A percentile compares a stretch with the other conserved stretches of the same genome.
Evolutionary conservation across 1,140 invertebrate species (phyloP).

Genomic region (Hycleus phaleratus): DNA sequence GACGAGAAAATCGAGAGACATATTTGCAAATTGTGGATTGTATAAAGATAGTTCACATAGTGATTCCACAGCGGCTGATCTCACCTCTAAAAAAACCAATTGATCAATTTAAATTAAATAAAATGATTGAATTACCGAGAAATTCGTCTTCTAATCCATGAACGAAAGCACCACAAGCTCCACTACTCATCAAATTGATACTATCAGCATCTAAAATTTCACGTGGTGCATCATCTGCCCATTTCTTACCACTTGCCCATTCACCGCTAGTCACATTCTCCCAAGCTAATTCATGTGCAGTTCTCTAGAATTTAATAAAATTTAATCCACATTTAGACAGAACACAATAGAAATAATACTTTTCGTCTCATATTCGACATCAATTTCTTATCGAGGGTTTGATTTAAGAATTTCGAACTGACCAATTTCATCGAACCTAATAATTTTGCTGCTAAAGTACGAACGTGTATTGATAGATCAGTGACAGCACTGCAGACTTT

Average conservation of each 20-base stretch:
- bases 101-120: background rate
- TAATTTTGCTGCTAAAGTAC: conserved; percentile 69
- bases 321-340: background rate
- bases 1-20: conserved; percentile 90
- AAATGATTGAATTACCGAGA: conserved; percentile 52
- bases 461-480: conserved; percentile 81
- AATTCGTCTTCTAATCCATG: conserved; percentile 98
- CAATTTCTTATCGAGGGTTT: conserved; percentile 97
- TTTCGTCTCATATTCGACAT: conserved; percentile 87
- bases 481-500: conserved; percentile 90
- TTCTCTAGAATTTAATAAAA: conserved; percentile 42
- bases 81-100: conserved; percentile 61
- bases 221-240: conserved; percentile 81
- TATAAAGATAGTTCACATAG: conserved; percentile 81
- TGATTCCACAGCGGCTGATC: conserved; percentile 90
- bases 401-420: conserved; percentile 82
- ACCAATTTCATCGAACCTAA: conserved; percentile 83
- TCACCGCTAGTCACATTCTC: conserved; percentile 75
- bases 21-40: conserved; percentile 76
- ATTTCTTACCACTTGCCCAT: conserved; percentile 86
- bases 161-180: conserved; percentile 96
- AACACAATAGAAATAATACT: conserved; percentile 31
- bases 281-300: conserved; percentile 76
- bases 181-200: conserved; percentile 81
- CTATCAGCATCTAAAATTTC: conserved; percentile 68